Evolutionary conservation across 2,113 vertebrate species (phyloP), one percentile per base, ranked within the genome.

Genomic region (Ptilorrhoa leucosticta): DNA sequence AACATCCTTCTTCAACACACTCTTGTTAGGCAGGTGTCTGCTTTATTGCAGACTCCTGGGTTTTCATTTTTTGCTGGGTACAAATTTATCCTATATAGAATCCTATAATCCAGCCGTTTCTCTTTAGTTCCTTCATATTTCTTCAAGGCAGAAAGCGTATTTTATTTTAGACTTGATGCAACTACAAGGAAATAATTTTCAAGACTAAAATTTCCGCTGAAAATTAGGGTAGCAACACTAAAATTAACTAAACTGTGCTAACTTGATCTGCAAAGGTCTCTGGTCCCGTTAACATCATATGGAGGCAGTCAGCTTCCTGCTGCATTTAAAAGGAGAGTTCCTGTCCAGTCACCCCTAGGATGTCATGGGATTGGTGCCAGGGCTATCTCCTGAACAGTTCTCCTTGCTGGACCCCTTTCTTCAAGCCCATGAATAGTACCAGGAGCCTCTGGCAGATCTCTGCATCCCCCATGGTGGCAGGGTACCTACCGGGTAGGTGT

Each of bases 21-120:
- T 76, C 64, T 70, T 82, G 33, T 91, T 92, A 86, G 63, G 60
- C 65, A 89, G 69, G 83, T 95, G 81, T 87, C 96, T 87, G 45
- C 44, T 90, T 91, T 82, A 51, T 68, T 13, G 6, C 19, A 23
- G 30, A 42, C 35, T 79, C 35, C 27, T 39, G 30, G 39, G 24
- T 40, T 86, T 94, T 89, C 7, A 3, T 33, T 64, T 80, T 60
- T 81, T 31, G 0, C 14, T 68, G 17, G 60, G 50, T 93, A 58
- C n/a, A 68, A 71, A 89, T 60, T 56, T 84, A 87, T 90, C 50
- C 33, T 47, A 60, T 68, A 35, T 19, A 61, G 45, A 77, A 89
- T 91, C 69, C 75, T 53, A 19, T 47, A 91, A 87, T 56, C 54
- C 57, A 94, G 66, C 4, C 30, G 79, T 88, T 56, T 40, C 54